Evolutionary conservation across 2,113 vertebrate species (phyloP), one percentile per base, ranked within the genome.

Genomic region (Nestor notabilis): DNA sequence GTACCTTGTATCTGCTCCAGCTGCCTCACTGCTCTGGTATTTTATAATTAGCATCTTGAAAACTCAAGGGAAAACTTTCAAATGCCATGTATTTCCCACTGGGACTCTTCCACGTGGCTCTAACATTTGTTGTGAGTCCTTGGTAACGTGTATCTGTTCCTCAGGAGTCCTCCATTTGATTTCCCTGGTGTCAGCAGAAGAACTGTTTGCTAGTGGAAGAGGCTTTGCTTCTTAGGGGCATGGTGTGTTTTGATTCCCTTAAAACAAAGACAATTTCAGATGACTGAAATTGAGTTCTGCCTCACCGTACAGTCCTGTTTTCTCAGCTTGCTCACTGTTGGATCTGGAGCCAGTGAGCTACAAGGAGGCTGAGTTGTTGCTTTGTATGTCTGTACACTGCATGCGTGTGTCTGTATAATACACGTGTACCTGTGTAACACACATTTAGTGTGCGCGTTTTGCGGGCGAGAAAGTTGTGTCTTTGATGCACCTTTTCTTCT

Each of bases 31-130:
- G 92, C 89, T 94, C 35, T 92, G 79, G 79, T 92, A 81, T 93
- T 89, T 81, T 89, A 75, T 89, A 96, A 93, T 83, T 89, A 55
- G 18, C 47, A 25, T 68, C 86, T 89, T 76, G 95, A 95, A 94
- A 90, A 93, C 76, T 63, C 64, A 33, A 77, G 82, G 72, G 72
- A 94, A 76, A 90, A 53, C 56, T 90, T 93, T 92, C 35, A 85
- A 65, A 91, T 91, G 61, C 52, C 29, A 0, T 44, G 0, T 55
- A 19, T 89, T 91, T 93, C 94, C 86, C 77, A 8, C 1, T 75
- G 81, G 25, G 86, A 58, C n/a, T 88, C 56, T 71, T 77, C 55
- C 76, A 81, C 0, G 4, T 79, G 76, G 49, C 75, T 75, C 39
- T 47, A 88, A 71, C 47, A 24, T 93, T 95, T 92, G 72, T 83